phyloP scores from a whole-genome alignment of 2,113 vertebrate genomes.

The Pollachius pollachius region DNA sequence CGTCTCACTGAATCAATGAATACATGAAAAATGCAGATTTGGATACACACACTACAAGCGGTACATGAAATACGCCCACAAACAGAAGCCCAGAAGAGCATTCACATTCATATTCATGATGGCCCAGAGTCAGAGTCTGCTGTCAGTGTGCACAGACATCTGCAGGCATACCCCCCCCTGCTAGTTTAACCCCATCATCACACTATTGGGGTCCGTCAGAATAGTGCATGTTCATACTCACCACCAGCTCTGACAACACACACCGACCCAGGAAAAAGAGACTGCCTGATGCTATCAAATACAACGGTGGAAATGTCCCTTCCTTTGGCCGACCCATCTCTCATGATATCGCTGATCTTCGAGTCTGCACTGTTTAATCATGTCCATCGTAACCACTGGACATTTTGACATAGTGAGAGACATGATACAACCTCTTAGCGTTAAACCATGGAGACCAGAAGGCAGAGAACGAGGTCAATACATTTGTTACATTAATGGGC shows the following conservation, averaged over 20 bases:
- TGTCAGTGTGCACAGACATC: slow-evolving; percentile 17
- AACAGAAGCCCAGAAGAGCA: slow-evolving; percentile 6
- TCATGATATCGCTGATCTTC: too few species aligned
- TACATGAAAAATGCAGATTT: too few species aligned
- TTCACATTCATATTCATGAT: slow-evolving; percentile 47
- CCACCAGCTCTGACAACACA: slow-evolving; percentile 14
- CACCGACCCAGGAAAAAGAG: slow-evolving; percentile 8
- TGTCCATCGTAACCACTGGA: too few species aligned
- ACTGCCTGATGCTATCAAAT: slow-evolving; percentile 7
- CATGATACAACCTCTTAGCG: too few species aligned
- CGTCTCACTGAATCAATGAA: too few species aligned
- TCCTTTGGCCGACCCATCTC: neutral
- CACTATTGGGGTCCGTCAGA: slow-evolving; percentile 13
- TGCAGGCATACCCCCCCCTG: slow-evolving; percentile 32
- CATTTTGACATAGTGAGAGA: too few species aligned
- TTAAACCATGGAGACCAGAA: too few species aligned
- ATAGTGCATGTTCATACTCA: slow-evolving; percentile 32
- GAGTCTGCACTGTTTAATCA: too few species aligned
- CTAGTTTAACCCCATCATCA: slow-evolving; percentile 17
- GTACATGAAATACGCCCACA: slow-evolving; percentile 8
- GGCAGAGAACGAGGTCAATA: too few species aligned
- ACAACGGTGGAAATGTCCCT: neutral
- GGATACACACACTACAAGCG: slow-evolving; percentile 1
- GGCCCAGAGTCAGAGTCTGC: slow-evolving; percentile 26
- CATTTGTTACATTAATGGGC: too few species aligned